Evolutionary conservation across 2,888 invertebrate genomes (phyloP), one percentile per base, ranked within the genome.

Genomic region (Caenorhabditis sp.): DNA sequence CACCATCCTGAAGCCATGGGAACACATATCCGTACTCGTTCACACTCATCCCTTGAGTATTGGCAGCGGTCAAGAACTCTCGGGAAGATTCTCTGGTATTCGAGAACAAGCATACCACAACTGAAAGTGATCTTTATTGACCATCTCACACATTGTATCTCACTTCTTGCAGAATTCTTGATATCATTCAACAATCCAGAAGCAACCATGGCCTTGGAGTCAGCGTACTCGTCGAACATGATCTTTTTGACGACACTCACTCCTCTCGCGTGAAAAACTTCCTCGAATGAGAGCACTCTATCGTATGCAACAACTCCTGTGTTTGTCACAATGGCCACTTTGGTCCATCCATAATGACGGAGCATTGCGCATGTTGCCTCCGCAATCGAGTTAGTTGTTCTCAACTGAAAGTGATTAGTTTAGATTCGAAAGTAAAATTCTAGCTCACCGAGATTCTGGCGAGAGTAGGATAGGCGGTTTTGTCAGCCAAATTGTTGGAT

Each of bases 311-410:
- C n/a, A 8, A 81, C 59, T 24, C 88, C 88, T 2, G 85, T 83
- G 38, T 88, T 88, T 35, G 87, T 88, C 24, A 85, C 86, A n/a
- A 88, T 87, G 14, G 88, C 88, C 14, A 88, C 85, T 72, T 86
- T 87, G 38, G 77, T 74, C 90, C 90, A 91, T 24, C 86, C 87
- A 59, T 90, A 91, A 73, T 91, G 91, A 12, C 87, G 81, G 12
- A 91, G 82, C 64, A 91, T 85, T 24, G 89, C 86, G 58, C 86
- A 85, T 3, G 88, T 85, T 4, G 90, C 91, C 72, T 88, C 90
- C 8, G 91, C 91, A 54, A 91, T 89, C 12, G 90, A 90, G 54
- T 90, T 91, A 0, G 89, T 91, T 8, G 90, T 90, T 84, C 90
- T 88, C 85, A 82, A 69, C 80, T 81, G 41, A 49, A 38, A 35